Conservation (phyloP, 2,888 invertebrate species). For the Athrips mouffetella region DNA sequence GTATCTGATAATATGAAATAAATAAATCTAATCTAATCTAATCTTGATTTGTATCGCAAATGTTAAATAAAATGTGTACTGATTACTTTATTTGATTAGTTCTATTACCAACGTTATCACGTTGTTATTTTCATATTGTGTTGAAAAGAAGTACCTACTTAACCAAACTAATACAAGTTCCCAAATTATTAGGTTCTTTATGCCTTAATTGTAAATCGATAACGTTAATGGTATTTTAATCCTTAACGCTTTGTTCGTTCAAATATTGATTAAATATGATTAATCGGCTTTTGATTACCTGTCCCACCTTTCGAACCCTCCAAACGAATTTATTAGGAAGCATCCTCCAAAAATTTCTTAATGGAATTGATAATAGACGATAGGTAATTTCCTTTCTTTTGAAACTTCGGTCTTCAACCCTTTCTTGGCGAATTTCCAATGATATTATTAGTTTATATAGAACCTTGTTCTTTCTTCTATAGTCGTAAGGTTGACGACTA, state of each 20-base stretch:
- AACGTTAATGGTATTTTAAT: slow-evolving; percentile 10
- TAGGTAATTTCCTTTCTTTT: not conserved
- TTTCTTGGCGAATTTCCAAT: no score
- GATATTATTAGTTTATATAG: no score
- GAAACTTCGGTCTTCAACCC: no score
- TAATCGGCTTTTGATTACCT: slow-evolving; percentile 15
- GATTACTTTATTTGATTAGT: no score
- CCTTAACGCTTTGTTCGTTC: slow-evolving; percentile 4
- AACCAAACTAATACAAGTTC: not conserved
- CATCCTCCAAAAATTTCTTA: not conserved
- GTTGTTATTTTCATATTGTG: not conserved
- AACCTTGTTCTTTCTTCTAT: no score
- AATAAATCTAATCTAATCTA: no score
- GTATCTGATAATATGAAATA: no score
- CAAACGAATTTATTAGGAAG: not conserved
- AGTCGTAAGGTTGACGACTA: no score
- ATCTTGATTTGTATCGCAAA: no score
- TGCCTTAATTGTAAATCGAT: slow-evolving; percentile 10
- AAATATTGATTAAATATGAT: slow-evolving; percentile 13
- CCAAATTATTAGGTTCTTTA: not conserved
- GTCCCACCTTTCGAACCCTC: not conserved
- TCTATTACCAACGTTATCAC: no score
- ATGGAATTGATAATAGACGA: not conserved
- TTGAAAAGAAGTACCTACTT: not conserved
- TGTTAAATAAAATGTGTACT: no score